Evolutionary conservation across 2,113 vertebrate species (phyloP), one percentile per base, ranked within the genome.

Genomic region (Tinamus guttatus): DNA sequence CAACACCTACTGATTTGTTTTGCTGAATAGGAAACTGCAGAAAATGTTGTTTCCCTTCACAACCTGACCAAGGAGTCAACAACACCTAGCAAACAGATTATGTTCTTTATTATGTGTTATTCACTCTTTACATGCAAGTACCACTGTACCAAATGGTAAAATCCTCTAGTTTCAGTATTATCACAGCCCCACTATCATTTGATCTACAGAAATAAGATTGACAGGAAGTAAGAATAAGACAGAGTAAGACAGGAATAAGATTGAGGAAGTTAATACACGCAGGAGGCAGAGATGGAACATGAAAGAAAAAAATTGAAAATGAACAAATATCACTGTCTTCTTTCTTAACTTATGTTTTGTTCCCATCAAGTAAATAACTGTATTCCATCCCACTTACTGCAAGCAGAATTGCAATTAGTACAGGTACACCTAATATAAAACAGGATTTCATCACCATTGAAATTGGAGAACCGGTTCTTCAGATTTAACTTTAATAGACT

Each of bases 51-150:
- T 93, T 85, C 16, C n/a, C 59, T 76, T 82, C 62, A 77, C 68
- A 90, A 80, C 38, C 32, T 0, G 0, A 80, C 73, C 63, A 77
- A 76, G 30, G 13, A 82, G 52, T 79, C 81, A 82, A 41, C 62
- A 85, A 28, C 27, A 30, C 32, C 25, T 77, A 90, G 56, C 3
- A 77, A 86, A 67, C 22, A 90, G 84, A 77, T 22, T 80, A 18
- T 18, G 68, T 77, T 64, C 41, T 95, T 92, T 87, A 94, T 88
- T 68, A 88, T 43, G 63, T 80, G n/a, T 32, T 92, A 93, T 60
- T 76, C 34, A 38, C 43, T 85, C n/a, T 77, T 88, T 59, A n/a
- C 51, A 59, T 69, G 40, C 59, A 74, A 85, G 85, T 40, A 80
- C 71, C 79, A 54, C 9, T 85, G 52, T 85, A 83, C 62, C 5